These are phyloP conservation scores for Tetramorium bicarinatum DNA, from an alignment of 2,888 invertebrate genomes.

Conservation along the genomic window DNA sequence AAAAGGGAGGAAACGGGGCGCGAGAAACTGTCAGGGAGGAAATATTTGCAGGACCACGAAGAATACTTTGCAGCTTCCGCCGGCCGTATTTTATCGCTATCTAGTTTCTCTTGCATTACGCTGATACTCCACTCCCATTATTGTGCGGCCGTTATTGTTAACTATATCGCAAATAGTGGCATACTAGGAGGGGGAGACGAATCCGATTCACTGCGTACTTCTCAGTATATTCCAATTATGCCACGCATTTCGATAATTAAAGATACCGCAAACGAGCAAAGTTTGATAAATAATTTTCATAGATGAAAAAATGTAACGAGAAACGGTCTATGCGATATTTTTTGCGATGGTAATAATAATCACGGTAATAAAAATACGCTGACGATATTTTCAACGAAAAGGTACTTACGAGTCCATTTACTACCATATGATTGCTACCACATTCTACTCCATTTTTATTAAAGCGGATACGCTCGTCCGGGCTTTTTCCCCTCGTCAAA, in stretches of 20 bases:
- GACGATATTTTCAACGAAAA: slow-evolving; percentile 10
- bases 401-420: neutral
- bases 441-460: slow-evolving; percentile 24
- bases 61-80: slow-evolving; percentile 49
- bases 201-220: neutral
- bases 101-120: slow-evolving; percentile 35
- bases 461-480: slow-evolving; percentile 24
- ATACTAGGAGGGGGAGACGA: neutral
- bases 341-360: neutral
- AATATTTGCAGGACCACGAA: slow-evolving; percentile 51
- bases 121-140: neutral
- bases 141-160: slow-evolving; percentile 17
- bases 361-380: neutral
- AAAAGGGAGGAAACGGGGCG: neutral
- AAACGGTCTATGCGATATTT: neutral
- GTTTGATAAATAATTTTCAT: neutral
- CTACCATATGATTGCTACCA: neutral
- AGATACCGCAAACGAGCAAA: neutral
- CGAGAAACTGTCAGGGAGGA: slow-evolving; percentile 33
- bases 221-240: neutral
- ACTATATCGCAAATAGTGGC: slow-evolving; percentile 26
- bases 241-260: slow-evolving; percentile 1
- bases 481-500: slow-evolving; percentile 20
- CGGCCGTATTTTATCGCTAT: slow-evolving; percentile 59
- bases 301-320: neutral